Conservation (phyloP, 1,140 invertebrate species). For the Druon quercuslanigerum region DNA sequence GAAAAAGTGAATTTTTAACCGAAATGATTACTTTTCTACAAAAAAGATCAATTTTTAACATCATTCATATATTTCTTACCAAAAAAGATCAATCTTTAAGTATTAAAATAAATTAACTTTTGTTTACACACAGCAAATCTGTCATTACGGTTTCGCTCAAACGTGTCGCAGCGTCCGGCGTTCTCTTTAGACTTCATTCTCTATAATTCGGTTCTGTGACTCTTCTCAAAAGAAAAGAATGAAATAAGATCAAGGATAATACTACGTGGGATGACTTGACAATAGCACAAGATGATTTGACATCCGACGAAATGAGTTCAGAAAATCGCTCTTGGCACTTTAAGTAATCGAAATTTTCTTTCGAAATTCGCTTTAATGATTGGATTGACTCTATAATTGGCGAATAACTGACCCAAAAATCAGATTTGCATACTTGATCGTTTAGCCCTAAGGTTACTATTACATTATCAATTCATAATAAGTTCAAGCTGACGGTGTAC, state of each 20-base stretch:
- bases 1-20: no score
- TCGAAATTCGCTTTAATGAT: neutral
- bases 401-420: neutral
- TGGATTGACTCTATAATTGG: neutral
- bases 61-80: no score
- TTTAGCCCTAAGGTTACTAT: neutral
- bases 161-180: no score
- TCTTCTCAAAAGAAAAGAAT: conserved; percentile 13
- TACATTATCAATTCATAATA: neutral
- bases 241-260: conserved; percentile 44
- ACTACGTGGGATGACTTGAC: conserved; percentile 37
- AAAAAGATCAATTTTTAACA: no score
- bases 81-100: no score
- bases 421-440: neutral
- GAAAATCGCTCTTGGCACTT: neutral
- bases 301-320: conserved; percentile 15
- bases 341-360: neutral
- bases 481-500: neutral
- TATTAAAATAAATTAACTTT: no score
- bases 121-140: no score
- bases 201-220: neutral
- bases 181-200: neutral
- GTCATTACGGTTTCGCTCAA: no score
- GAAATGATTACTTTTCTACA: no score
- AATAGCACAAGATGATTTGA: conserved; percentile 4